Evolutionary conservation across 2,113 vertebrate genomes (phyloP), one percentile per base, ranked within the genome.

Genomic region (Gobio gobio): DNA sequence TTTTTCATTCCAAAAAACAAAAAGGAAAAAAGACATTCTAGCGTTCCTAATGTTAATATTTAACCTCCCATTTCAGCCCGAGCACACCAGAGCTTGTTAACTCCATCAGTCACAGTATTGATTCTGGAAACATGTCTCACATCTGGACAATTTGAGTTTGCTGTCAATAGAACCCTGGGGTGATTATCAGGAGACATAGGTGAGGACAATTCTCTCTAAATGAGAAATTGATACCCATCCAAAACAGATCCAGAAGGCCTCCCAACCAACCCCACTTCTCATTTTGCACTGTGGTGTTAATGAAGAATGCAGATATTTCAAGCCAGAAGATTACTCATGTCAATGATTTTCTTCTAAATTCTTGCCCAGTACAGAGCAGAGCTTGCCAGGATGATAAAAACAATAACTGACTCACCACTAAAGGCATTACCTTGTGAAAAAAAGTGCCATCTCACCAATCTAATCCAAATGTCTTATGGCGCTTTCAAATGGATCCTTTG

Each of bases 391-490:
- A 51, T 54, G 26, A 66, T 82, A 63, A 72, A 74, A 36, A 49
- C 6, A 22, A 87, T 64, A 43, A 78, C 49, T 70, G 72, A 82
- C 83, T 58, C 68, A 24, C 12, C 26, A 64, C 26, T 29, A 40
- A 59, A 43, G 36, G 20, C 78, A 58, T 66, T 36, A 64, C 8
- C 73, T 7, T 47, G 36, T 33, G 73, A 81, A 78, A 80, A 80
- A 87, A 80, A 74, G 36, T 77, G 70, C 40, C 49, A 85, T 58
- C 70, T 84, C 72, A 82, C 40, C 29, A 70, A 77, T 82, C 78
- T 16, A 85, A 77, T 77, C n/a, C 40, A 70, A 61, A 72, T 82
- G 61, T 80, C 20, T 43, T 36, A 8, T 78, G 83, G 26, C 22
- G 0, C 36, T 68, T 61, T 22, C 5, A 36, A 40, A 70, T 68